Base-by-base conservation (phyloP, 2,797 vertebrate species). In the Lacerta viridis region DNA sequence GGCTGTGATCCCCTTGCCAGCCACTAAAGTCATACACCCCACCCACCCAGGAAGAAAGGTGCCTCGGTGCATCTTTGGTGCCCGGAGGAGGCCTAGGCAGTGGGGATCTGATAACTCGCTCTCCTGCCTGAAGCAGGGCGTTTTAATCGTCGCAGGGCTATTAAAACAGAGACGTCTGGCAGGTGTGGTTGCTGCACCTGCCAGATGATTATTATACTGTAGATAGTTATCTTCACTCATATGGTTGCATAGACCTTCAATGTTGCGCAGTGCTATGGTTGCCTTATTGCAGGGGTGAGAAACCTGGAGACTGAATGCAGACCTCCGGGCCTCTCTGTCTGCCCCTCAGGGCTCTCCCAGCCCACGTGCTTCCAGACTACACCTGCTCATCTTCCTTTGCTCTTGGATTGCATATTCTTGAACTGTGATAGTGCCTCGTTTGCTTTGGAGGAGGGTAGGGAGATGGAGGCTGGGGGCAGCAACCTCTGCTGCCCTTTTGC, bases 111-210 rank as follows among this genome's bases (percentile, higher is more conserved):
- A 81, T 41, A 85, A 68, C 36, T 77, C 23, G 29, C 77, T 71
- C 66, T 59, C 36, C 39, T 87, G 77, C 77, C 41, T 41, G 43
- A 72, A 87, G 66, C 85, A 59, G 15, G 17, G 77, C 36, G 50
- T 87, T 74, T 87, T 80, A 69, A 86, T 86, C 7, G 13, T 41
- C 20, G 15, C 7, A 27, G 18, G 33, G 72, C 72, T 46, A 25
- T 75, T 75, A 41, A 76, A 84, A 8, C 59, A 74, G 46, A 80
- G 85, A 61, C 50, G 25, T 69, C 77, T 61, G 85, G 46, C 85
- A 87, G 85, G 85, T 74, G 85, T 59, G 77, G 64, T 29, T 61
- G 75, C 68, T 61, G 46, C 68, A 87, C 68, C 78, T 80, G 68
- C 78, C 59, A 9, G 23, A 59, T 5, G 36, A 72, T 36, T 29